Evolutionary conservation across 2,113 vertebrate species (phyloP).

Genomic region (Pao palembangensis): DNA sequence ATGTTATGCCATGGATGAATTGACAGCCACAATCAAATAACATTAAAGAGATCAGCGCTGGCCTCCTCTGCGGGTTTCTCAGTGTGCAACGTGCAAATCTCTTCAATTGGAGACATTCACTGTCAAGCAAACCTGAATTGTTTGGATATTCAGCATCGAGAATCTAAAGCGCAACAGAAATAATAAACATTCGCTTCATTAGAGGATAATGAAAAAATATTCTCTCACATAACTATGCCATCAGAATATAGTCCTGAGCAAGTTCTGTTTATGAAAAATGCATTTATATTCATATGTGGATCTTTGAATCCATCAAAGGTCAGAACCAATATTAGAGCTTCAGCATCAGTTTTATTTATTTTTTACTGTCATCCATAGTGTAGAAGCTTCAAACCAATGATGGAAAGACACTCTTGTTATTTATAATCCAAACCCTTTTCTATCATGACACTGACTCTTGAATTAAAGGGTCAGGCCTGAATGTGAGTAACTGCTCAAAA

Average conservation of each 20-base stretch:
- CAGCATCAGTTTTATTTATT: neutral
- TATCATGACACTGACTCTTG: conserved; percentile 14
- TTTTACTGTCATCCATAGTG: neutral
- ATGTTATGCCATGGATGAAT: neutral
- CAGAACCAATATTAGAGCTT: neutral
- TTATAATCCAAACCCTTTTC: conserved; percentile 18
- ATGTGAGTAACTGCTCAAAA: conserved; percentile 13
- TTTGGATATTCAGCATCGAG: too few species aligned
- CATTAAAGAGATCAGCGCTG: neutral
- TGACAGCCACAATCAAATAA: neutral
- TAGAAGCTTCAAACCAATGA: conserved; percentile 1
- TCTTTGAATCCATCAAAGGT: neutral
- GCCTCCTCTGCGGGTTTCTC: neutral
- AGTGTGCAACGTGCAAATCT: too few species aligned
- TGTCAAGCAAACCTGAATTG: too few species aligned
- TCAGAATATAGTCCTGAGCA: neutral
- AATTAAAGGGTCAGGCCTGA: conserved; percentile 18
- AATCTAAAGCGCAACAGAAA: too few species aligned
- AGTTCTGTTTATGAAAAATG: neutral
- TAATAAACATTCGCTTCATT: too few species aligned
- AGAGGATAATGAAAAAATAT: too few species aligned
- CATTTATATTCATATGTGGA: neutral
- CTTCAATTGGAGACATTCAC: too few species aligned
- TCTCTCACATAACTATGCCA: too few species aligned
- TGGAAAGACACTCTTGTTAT: conserved; percentile 17